Conservation (phyloP, 2,888 invertebrate species). For the Nomada ruficornis region DNA sequence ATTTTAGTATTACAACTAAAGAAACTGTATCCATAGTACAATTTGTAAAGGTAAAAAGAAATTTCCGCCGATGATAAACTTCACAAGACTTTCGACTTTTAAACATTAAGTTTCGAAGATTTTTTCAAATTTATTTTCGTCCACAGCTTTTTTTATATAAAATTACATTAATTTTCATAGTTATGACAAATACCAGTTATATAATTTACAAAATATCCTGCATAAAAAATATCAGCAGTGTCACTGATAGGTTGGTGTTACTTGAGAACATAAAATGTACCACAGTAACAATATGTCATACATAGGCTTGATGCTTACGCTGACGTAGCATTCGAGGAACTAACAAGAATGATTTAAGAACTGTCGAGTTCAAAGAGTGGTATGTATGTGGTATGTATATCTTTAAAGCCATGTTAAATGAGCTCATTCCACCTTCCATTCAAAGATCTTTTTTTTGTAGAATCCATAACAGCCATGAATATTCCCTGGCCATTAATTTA, state of each 20-base stretch:
- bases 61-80: too few species aligned
- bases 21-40: too few species aligned
- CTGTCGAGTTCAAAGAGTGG: neutral
- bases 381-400: neutral
- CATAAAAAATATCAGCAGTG: neutral
- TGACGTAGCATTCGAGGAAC: neutral
- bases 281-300: neutral
- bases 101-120: too few species aligned
- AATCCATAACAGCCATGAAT: neutral
- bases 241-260: neutral
- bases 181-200: too few species aligned
- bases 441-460: neutral
- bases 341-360: constrained; percentile 4
- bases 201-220: neutral
- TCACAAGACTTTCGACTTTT: too few species aligned
- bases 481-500: neutral
- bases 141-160: too few species aligned
- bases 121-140: too few species aligned
- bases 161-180: too few species aligned
- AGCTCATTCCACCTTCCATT: neutral
- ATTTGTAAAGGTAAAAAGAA: too few species aligned
- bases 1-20: too few species aligned
- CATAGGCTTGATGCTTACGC: neutral
- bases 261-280: neutral
- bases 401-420: neutral